Conservation (phyloP, 2,797 vertebrate genomes). For the Macroramphosus scolopax region DNA sequence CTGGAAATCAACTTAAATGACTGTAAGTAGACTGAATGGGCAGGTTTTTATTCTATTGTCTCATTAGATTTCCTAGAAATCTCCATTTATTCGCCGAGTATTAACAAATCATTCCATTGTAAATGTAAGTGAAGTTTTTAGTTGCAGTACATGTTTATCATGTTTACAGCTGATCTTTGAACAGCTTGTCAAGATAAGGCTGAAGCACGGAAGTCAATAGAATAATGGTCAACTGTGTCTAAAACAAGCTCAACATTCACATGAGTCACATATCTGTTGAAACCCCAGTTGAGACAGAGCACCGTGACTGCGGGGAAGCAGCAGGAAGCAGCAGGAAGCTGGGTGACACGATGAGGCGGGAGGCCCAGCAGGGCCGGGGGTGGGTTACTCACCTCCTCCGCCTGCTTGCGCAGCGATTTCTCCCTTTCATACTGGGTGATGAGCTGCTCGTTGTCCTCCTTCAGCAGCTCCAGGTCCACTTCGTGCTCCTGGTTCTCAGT, state of each 20-base stretch:
- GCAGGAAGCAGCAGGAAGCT: conserved; percentile 17
- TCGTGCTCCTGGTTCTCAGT: conserved; percentile 93
- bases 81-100: too few relatives aligned
- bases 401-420: conserved; percentile 93
- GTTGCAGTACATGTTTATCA: too few relatives aligned
- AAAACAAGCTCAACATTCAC: conserved; percentile 22
- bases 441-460: conserved; percentile 98
- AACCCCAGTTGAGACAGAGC: conserved; percentile 2
- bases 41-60: too few relatives aligned
- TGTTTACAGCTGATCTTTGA: too few relatives aligned
- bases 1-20: too few relatives aligned
- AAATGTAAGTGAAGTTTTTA: too few relatives aligned
- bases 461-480: conserved; percentile 94
- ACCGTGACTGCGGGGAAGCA: conserved; percentile 5
- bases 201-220: too few relatives aligned
- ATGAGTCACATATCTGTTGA: conserved; percentile 50
- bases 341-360: conserved; percentile 22
- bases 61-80: too few relatives aligned
- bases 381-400: conserved; percentile 85
- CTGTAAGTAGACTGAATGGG: too few relatives aligned
- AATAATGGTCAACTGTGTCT: too few relatives aligned
- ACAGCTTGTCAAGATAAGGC: too few relatives aligned
- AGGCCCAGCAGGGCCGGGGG: conserved; percentile 14
- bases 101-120: too few relatives aligned
- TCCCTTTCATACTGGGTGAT: conserved; percentile 96